Evolutionary conservation across 2,888 invertebrate species (phyloP), one percentile per base, ranked within the genome.

Genomic region (Gryllus longicercus): DNA sequence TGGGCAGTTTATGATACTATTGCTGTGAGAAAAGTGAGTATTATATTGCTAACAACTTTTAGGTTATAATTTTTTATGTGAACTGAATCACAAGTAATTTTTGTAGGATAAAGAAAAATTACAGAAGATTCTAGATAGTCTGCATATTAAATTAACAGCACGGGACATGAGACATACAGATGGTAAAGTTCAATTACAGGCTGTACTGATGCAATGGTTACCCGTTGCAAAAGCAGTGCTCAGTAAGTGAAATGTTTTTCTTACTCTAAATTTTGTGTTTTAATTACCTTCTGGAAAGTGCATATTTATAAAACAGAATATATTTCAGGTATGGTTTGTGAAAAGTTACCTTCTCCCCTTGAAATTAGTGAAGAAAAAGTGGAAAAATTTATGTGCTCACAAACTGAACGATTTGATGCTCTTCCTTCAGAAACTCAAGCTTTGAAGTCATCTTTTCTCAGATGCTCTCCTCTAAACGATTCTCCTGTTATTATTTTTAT

Each of bases 1-100:
- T 96, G 97, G 94, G 91, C 93, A 83, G 89, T 98, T 50, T 98
- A 99, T 86, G 95, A 97, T 81, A 93, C 93, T 0, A 90, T 98
- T 80, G 90, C 92, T 4, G 86, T 94, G 18, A 88, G 93, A 83
- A 93, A 94, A 84, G 87, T 88, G 84, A 84, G 83, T 76, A n/a
- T 74, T 74, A 21, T 21, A 18, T 11, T 18, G 74, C 16, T 74
- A 2, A 21, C 12, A 23, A 21, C 16, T 14, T 21, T 21, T 21
- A 18, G n/a, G n/a, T 21, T 21, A 11, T 18, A 11, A 21, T 74
- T n/a, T 74, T 11, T 3, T n/a, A 11, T 74, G 74, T 74, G 74
- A 74, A 74, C 21, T 74, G 21, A 21, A 74, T 38, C 25, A 21
- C 18, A 79, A 75, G 21, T 12, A 51, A n/a, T 14, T 38, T 83